Conservation (phyloP, 35 echinoderm and acorn worm genomes). For the Hemicentrotus pulcherrimus region DNA sequence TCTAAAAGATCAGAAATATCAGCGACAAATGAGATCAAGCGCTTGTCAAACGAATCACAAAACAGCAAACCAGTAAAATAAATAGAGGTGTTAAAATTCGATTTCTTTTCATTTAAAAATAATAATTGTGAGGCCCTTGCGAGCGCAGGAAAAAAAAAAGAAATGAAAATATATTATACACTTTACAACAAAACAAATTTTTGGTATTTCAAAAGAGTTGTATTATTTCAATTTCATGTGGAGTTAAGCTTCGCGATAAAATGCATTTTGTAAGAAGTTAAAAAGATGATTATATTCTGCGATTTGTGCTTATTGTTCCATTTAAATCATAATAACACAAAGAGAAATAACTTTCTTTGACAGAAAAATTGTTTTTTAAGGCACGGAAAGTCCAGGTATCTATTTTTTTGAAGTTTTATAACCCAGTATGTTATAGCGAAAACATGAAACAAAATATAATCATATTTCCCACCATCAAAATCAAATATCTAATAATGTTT, state of each 20-base stretch:
- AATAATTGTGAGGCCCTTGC: neutral
- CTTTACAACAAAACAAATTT: neutral
- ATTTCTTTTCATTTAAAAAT: neutral
- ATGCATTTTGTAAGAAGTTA: neutral
- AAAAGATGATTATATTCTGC: neutral
- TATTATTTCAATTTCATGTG: neutral
- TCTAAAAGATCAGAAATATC: neutral
- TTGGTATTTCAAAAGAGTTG: neutral
- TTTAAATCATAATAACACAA: neutral
- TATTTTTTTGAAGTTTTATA: neutral
- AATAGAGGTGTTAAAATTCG: neutral
- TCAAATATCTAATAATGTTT: neutral
- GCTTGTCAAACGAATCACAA: neutral
- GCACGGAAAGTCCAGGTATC: neutral
- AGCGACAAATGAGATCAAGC: neutral
- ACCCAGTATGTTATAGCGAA: neutral
- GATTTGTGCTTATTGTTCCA: neutral
- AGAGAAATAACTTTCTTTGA: neutral
- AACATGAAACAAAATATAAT: neutral
- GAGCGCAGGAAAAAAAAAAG: neutral
- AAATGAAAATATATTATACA: neutral
- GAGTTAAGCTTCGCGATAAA: neutral
- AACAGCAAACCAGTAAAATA: constrained; percentile 9
- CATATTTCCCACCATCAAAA: neutral
- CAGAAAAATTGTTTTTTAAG: neutral